These are phyloP conservation scores for Oxygymnocypris stewartii DNA, from an alignment of 2,113 vertebrate species.

Conservation along the genomic window DNA sequence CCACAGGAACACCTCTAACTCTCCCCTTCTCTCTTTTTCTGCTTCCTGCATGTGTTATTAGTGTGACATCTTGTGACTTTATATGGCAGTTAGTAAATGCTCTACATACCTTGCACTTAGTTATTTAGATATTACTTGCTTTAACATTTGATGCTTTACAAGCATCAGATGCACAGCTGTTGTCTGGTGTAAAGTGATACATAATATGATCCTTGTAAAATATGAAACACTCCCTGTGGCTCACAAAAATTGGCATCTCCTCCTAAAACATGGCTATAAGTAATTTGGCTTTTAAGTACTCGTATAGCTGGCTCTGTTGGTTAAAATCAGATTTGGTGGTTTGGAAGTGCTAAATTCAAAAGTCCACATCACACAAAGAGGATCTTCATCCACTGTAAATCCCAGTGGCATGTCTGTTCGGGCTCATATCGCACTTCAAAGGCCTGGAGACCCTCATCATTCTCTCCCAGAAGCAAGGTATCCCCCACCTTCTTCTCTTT, in stretches of 20 bases:
- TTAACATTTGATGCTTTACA: background rate
- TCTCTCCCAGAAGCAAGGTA: conserved; percentile 15
- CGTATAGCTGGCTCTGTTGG: background rate
- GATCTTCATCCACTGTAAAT: conserved; percentile 52
- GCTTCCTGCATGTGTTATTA: conserved; percentile 1
- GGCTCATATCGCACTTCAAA: conserved; percentile 38
- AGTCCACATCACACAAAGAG: background rate
- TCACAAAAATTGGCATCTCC: conserved; percentile 6
- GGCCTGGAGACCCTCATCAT: background rate
- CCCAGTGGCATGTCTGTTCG: conserved; percentile 17
- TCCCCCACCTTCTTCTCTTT: background rate
- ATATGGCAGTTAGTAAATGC: conserved; percentile 3
- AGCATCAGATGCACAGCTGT: conserved; percentile 31
- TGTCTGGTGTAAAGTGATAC: background rate
- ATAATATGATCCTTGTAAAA: conserved; percentile 31
- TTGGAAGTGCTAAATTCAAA: background rate
- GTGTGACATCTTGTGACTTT: conserved; percentile 27
- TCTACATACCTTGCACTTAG: background rate
- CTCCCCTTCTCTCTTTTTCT: background rate
- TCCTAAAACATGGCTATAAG: conserved; percentile 15
- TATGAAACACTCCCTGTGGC: conserved; percentile 33
- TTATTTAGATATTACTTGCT: conserved; percentile 7
- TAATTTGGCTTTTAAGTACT: background rate
- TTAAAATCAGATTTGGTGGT: background rate
- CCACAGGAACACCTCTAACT: too few species aligned